Base-by-base conservation (phyloP, 2,113 vertebrate species). In the Pituophis catenifer region DNA sequence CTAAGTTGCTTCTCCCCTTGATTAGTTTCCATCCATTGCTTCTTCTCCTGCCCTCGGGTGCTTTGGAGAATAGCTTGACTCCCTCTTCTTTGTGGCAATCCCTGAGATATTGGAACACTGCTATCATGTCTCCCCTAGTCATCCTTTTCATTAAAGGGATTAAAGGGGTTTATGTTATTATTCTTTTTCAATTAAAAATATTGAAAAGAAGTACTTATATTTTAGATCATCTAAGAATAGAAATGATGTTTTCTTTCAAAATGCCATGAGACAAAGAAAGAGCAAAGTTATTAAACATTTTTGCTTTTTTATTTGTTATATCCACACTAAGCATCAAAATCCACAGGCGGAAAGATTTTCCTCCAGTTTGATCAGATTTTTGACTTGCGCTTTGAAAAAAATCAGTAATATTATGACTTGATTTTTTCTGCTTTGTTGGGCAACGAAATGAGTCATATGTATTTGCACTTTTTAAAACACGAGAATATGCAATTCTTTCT, bases 321-420 rank as follows among this genome's bases (percentile, higher is more conserved):
- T 3, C 33, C 12, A 8, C 11, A 88, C 48, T 26, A 88, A 70
- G 53, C 50, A 19, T 81, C 8, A 21, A 89, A 57, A 23, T 59
- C 38, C 38, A 44, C 38, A 44, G 38, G 38, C 38, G 38, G 38
- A 44, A 44, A 44, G 38, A 44, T 44, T 44, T 44, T 44, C 26
- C 85, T 54, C 44, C 21, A 52, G 1, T 23, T 62, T 55, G 11
- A 33, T 75, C n/a, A 75, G 21, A 19, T 89, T 65, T 89, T 55
- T 92, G 13, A 44, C 5, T 53, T 89, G 53, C 13, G 19, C 3
- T 86, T 11, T 93, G 70, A 93, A 52, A 86, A 90, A n/a, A 86
- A 90, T 26, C 88, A 93, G 29, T 48, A 93, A 90, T 86, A 86
- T 93, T 93, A 62, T 93, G 88, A 90, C 88, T 92, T 90, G 19